Percentiles rank a stretch among this genome's conserved stretches.
Conservation (phyloP, 2,888 invertebrate genomes). For the Eupeodes luniger region DNA sequence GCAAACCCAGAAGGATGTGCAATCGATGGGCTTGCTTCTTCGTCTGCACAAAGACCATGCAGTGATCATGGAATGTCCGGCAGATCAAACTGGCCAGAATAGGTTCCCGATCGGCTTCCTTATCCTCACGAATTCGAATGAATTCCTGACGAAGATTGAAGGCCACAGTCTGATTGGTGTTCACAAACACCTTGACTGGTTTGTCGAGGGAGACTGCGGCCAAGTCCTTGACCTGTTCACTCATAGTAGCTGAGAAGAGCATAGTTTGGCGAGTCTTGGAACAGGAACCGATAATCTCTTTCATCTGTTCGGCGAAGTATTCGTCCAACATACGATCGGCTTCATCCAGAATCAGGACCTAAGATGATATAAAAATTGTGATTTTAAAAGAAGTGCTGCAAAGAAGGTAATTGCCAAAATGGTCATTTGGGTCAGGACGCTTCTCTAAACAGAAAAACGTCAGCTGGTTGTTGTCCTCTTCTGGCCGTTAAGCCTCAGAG, state of each 20-base stretch:
- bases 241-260: slow-evolving; percentile 99
- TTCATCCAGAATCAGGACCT: slow-evolving; percentile 87
- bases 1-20: slow-evolving; percentile 94
- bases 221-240: slow-evolving; percentile 98
- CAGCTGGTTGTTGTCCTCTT: slow-evolving; percentile 48
- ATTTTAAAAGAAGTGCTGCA: neutral
- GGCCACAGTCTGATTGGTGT: slow-evolving; percentile 97
- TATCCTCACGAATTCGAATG: slow-evolving; percentile 94
- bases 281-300: slow-evolving; percentile 97
- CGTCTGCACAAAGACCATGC: slow-evolving; percentile 98
- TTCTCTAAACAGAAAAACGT: slow-evolving; percentile 74
- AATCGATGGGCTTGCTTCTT: slow-evolving; percentile 97
- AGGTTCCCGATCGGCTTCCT: slow-evolving; percentile 96
- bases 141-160: slow-evolving; percentile 98
- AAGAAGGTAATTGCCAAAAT: neutral
- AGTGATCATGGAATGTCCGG: slow-evolving; percentile 95
- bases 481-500: slow-evolving; percentile 79
- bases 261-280: slow-evolving; percentile 96
- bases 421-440: slow-evolving; percentile 77
- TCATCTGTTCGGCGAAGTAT: slow-evolving; percentile 99
- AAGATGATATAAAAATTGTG: neutral
- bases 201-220: slow-evolving; percentile 96
- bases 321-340: slow-evolving; percentile 97
- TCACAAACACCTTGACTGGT: slow-evolving; percentile 97
- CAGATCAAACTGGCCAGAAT: slow-evolving; percentile 92